Evolutionary conservation across 2,888 invertebrate genomes (phyloP), one percentile per base, ranked within the genome.

Genomic region (Mimas tiliae): DNA sequence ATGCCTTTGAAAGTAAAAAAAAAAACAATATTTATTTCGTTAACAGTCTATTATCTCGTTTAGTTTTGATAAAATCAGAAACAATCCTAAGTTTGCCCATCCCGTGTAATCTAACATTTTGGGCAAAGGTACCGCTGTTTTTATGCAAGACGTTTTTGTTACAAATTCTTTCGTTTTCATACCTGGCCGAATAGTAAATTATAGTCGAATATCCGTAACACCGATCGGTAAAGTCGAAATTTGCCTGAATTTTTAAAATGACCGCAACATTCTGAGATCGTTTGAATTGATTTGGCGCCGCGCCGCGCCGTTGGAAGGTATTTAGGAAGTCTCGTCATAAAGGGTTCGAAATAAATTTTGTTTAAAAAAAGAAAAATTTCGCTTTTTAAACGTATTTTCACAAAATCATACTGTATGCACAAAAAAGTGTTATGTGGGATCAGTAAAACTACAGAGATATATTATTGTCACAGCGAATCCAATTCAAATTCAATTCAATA

Each of bases 101-200:
- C 86, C 82, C 82, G 75, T 86, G 83, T 90, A 89, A 89, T 88
- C 87, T 79, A 81, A 82, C 80, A 80, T 83, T 87, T 79, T 70
- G 72, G 75, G 79, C 73, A 92, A 87, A 86, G 89, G 84, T 86
- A 88, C 91, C 90, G 91, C 90, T 73, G 72, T 83, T 88, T 89
- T 89, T 86, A 74, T 82, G 77, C 81, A 80, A 76, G 74, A 75
- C 76, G 75, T 78, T 79, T 82, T 80, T 86, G 85, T 86, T 81
- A 72, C 69, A 75, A 84, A 91, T 90, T 91, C 90, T 81, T 78
- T 68, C 73, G 79, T 75, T 79, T 67, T 73, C 77, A 80, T 91
- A 90, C 91, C 91, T 90, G 58, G 55, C 38, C 9, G 89, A 78
- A 84, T 83, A 79, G 81, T 79, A 53, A 63, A 53, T 63, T 66